A percentile compares a stretch with the other conserved stretches of the same genome.
Evolutionary conservation across 2,888 invertebrate species (phyloP).

Genomic region (Ochropacha duplaris): DNA sequence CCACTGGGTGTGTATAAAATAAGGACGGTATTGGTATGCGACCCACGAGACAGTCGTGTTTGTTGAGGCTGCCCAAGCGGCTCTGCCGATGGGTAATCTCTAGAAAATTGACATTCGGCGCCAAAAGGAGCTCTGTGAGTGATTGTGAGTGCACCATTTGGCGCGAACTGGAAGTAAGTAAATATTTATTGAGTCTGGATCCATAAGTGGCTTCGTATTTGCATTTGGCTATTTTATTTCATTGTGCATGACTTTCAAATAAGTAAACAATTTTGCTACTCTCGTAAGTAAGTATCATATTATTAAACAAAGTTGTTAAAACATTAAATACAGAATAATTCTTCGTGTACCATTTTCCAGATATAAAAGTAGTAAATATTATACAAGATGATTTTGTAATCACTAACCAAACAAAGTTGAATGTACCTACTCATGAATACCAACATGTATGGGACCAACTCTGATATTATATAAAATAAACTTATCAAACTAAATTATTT

Average conservation of each 20-base stretch:
- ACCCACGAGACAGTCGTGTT: slow-evolving; percentile 31
- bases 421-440: no score
- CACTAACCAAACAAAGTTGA: no score
- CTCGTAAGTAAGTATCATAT: not conserved
- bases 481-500: no score
- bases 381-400: no score
- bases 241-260: not conserved
- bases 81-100: slow-evolving; percentile 60
- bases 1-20: slow-evolving; percentile 39
- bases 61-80: slow-evolving; percentile 46
- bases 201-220: slow-evolving; percentile 49
- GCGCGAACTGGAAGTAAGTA: slow-evolving; percentile 53
- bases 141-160: slow-evolving; percentile 62
- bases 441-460: no score
- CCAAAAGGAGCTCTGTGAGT: slow-evolving; percentile 61
- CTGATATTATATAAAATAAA: no score
- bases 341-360: no score
- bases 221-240: slow-evolving; percentile 8
- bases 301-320: not conserved
- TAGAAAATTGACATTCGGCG: slow-evolving; percentile 75
- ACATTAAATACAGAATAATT: no score
- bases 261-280: not conserved
- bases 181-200: slow-evolving; percentile 63
- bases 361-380: no score
- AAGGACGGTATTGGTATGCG: slow-evolving; percentile 39